phyloP scores from a whole-genome alignment of 2,113 vertebrate genomes.

The Empidonax traillii region DNA sequence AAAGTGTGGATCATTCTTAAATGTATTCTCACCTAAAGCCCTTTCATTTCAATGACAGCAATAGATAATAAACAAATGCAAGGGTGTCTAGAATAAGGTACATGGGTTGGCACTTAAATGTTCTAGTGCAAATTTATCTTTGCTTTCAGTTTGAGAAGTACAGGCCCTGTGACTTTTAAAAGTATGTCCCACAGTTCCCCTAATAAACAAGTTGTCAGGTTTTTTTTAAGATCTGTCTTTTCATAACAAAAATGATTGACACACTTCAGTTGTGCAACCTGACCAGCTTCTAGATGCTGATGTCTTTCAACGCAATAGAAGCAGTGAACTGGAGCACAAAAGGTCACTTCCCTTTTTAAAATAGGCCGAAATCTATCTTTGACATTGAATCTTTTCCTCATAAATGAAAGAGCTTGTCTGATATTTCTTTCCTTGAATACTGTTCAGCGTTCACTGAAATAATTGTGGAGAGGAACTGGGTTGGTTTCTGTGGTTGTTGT shows the following conservation, averaged over 20 bases:
- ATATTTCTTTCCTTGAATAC: neutral
- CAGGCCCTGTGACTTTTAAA: neutral
- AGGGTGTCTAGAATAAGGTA: neutral
- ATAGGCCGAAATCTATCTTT: neutral
- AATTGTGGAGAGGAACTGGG: neutral
- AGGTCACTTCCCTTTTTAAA: neutral
- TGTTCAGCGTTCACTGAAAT: neutral
- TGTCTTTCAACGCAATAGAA: neutral
- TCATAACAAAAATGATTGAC: slow-evolving; percentile 56
- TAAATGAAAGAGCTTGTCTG: neutral
- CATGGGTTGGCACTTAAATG: neutral
- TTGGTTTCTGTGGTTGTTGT: neutral
- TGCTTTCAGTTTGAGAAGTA: neutral
- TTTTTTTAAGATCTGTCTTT: neutral
- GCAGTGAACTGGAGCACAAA: neutral
- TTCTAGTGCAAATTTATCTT: slow-evolving; percentile 4
- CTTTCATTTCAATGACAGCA: neutral
- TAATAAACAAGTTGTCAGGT: slow-evolving; percentile 11
- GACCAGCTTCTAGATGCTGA: neutral
- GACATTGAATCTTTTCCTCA: neutral
- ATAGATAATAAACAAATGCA: neutral
- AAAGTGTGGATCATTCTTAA: neutral
- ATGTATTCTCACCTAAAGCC: neutral
- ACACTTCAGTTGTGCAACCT: slow-evolving; percentile 27
- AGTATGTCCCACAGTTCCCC: neutral